Conservation (phyloP, 2,797 vertebrate genomes). For the Parotocinclus haroldoi region DNA sequence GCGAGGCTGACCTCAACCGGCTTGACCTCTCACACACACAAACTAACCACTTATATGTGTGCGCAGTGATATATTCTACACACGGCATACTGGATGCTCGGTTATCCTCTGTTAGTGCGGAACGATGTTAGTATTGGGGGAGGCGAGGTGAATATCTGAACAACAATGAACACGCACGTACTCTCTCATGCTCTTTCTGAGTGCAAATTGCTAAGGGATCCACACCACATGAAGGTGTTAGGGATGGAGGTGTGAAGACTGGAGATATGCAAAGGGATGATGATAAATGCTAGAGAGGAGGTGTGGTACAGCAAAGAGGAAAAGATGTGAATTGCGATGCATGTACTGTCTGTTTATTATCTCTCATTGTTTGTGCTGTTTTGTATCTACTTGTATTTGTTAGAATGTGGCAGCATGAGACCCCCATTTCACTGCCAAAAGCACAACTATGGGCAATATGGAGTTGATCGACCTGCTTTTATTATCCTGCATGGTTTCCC, state of each 20-base stretch:
- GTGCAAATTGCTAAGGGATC: slow-evolving; percentile 54
- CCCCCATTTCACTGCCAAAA: too few species aligned
- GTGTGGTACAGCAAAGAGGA: slow-evolving; percentile 32
- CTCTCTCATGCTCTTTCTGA: slow-evolving; percentile 8
- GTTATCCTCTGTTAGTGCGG: neutral
- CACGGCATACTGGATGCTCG: neutral
- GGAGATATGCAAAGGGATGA: slow-evolving; percentile 25
- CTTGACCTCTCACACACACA: neutral
- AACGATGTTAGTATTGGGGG: slow-evolving; percentile 30
- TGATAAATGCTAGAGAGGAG: slow-evolving; percentile 38
- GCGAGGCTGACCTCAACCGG: neutral
- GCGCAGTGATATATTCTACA: neutral
- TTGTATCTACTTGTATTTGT: neutral
- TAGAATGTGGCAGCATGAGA: neutral
- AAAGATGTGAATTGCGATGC: slow-evolving; percentile 35
- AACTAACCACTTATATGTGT: neutral
- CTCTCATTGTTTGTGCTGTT: slow-evolving; percentile 8
- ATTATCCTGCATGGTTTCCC: too few species aligned
- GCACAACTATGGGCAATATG: too few species aligned
- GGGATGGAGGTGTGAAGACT: slow-evolving; percentile 43
- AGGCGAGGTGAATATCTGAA: slow-evolving; percentile 32
- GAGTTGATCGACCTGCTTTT: too few species aligned
- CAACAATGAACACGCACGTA: slow-evolving; percentile 18
- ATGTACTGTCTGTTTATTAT: slow-evolving; percentile 31
- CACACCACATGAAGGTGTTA: slow-evolving; percentile 27